Evolutionary conservation across 2,888 invertebrate genomes (phyloP).

Genomic region (Anarsia innoxiella): DNA sequence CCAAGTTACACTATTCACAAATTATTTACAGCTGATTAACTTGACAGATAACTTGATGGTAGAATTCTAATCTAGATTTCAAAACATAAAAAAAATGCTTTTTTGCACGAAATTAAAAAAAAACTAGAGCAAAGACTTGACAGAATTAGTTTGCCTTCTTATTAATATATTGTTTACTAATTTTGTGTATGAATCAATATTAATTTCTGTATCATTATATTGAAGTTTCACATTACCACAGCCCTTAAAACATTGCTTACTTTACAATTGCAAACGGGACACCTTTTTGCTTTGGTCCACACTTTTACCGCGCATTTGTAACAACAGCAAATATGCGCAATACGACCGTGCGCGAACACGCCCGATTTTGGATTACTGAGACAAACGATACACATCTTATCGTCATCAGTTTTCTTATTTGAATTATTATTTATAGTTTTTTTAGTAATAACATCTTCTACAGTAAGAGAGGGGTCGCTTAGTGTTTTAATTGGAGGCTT

Average conservation of each 20-base stretch:
- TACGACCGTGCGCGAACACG: conserved; percentile 79
- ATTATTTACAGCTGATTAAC: no score
- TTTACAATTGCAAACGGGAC: conserved; percentile 81
- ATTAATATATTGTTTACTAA: no score
- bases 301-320: conserved; percentile 81
- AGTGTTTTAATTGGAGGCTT: conserved; percentile 48
- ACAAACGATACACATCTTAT: conserved; percentile 77
- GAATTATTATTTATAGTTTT: conserved; percentile 34
- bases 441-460: conserved; percentile 36
- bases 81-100: no score
- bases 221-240: conserved; percentile 56
- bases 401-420: conserved; percentile 33
- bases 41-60: no score
- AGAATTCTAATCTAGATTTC: no score
- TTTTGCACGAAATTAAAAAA: no score
- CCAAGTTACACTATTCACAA: no score
- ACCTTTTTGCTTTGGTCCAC: conserved; percentile 77
- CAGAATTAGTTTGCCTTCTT: neutral
- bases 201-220: no score
- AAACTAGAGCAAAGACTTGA: no score
- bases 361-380: conserved; percentile 78
- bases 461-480: conserved; percentile 55
- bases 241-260: conserved; percentile 79
- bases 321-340: conserved; percentile 81
- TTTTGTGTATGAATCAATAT: no score